Base-by-base conservation (phyloP, 2,797 vertebrate species). In the Chelidonichthys spinosus region DNA sequence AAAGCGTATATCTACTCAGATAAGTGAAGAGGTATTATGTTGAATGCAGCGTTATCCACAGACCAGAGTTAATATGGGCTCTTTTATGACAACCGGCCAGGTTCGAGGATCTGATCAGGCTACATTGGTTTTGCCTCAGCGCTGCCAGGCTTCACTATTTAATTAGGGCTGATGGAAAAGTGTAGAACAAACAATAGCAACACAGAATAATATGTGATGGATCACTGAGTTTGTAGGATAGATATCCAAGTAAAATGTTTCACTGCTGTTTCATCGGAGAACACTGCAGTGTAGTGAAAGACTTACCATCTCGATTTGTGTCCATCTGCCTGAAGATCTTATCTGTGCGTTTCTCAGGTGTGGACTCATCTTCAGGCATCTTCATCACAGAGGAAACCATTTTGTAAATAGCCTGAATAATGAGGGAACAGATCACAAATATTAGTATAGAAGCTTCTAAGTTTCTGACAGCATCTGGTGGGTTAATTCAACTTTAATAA, bases 301-400 rank as follows among this genome's bases (percentile, higher is more conserved):
- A 33, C 86, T 81, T 14, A 99, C 98, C 98, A 1, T 99, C 98
- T 88, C 97, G 95, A 77, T 99, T 99, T 90, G 96, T 97, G 91
- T 99, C 98, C 98, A 99, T 99, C 94, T 99, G 98, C 62, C 97
- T 96, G 92, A 99, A 99, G 87, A 99, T 99, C 93, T 99, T 99
- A 65, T 99, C 98, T 55, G 98, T 99, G 86, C 98, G 96, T 89
- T 99, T 99, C 90, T 99, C 98, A 6, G 98, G 98, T 37, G 98
- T 99, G 0, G 98, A 97, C 82, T 99, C 98, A 0, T 99, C 98
- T 89, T 99, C 98, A 0, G 98, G 98, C 98, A 99, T 99, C 94
- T 99, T 99, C 98, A 99, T 99, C 81, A 99, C 98, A 0, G 98
- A 98, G 50, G 98, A 99, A 76, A 99, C 98, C 98, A 99, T 99